These are phyloP conservation scores for Halyomorpha halys DNA, from an alignment of 1,140 invertebrate genomes.

Conservation along the genomic window DNA sequence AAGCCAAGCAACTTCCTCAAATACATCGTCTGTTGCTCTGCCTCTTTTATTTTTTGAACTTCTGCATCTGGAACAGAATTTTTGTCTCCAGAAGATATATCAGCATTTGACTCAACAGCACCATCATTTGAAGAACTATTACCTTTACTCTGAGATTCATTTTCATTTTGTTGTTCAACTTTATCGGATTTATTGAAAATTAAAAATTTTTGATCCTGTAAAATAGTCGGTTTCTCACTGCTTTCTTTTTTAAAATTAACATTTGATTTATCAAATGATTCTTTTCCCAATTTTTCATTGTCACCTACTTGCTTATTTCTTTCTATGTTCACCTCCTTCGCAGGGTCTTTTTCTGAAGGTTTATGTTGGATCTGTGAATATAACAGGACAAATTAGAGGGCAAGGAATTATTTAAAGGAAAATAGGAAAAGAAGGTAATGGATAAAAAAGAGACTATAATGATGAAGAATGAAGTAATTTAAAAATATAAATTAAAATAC, in stretches of 20 bases:
- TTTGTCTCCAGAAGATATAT: no score
- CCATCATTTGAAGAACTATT: no score
- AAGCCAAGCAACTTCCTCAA: constrained; percentile 6
- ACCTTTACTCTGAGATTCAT: neutral
- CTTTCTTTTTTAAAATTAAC: neutral
- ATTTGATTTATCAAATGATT: neutral
- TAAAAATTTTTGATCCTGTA: neutral
- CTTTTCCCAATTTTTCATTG: neutral
- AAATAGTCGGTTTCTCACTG: no score
- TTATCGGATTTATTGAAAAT: neutral
- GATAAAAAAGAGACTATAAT: neutral
- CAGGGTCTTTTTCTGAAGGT: constrained; percentile 1
- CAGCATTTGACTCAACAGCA: no score
- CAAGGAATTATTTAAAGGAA: constrained; percentile 2
- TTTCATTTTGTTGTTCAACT: neutral
- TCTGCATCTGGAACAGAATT: neutral
- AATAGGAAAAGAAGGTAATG: neutral
- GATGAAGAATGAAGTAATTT: neutral
- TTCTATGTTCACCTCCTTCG: neutral
- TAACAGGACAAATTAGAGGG: constrained; percentile 6
- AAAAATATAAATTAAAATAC: constrained; percentile 10
- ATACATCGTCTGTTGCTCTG: constrained; percentile 10
- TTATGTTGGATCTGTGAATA: constrained; percentile 18
- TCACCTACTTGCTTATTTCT: constrained; percentile 1
- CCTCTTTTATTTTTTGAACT: constrained; percentile 11